Evolutionary conservation across 2,888 invertebrate species (phyloP).

Genomic region (Polia nebulosa): DNA sequence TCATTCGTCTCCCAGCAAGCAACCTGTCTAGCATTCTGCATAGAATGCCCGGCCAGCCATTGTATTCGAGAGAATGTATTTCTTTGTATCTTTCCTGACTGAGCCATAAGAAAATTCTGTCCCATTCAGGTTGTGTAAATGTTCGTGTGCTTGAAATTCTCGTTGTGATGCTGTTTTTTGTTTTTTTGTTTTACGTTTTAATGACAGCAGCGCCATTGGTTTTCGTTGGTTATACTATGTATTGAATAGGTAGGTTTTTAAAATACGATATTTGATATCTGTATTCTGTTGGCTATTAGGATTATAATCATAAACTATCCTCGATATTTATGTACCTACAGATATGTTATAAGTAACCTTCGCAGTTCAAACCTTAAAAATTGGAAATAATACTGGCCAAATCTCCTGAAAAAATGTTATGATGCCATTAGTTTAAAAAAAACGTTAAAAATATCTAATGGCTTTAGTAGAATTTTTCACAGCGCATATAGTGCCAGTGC

Average conservation of each 20-base stretch:
- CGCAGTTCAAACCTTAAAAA: background rate
- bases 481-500: background rate
- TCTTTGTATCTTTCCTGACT: conserved; percentile 43
- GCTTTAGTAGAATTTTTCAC: background rate
- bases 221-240: background rate
- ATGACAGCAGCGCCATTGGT: background rate
- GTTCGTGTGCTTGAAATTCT: conserved; percentile 31
- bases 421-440: background rate
- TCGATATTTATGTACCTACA: too few species aligned
- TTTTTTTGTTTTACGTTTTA: conserved; percentile 3
- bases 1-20: conserved; percentile 77
- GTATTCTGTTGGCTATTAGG: background rate
- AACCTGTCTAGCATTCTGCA: conserved; percentile 73
- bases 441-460: conserved; percentile 1
- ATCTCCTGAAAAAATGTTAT: background rate
- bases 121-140: conserved; percentile 42
- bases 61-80: conserved; percentile 53
- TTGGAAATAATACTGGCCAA: background rate
- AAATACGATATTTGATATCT: background rate
- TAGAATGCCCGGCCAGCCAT: conserved; percentile 63
- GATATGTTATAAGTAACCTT: too few species aligned
- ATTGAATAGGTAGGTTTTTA: background rate
- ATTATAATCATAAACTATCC: background rate
- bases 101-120: conserved; percentile 37
- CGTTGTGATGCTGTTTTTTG: conserved; percentile 28